Evolutionary conservation across 2,113 vertebrate species (phyloP).

Genomic region (Nasalis larvatus): DNA sequence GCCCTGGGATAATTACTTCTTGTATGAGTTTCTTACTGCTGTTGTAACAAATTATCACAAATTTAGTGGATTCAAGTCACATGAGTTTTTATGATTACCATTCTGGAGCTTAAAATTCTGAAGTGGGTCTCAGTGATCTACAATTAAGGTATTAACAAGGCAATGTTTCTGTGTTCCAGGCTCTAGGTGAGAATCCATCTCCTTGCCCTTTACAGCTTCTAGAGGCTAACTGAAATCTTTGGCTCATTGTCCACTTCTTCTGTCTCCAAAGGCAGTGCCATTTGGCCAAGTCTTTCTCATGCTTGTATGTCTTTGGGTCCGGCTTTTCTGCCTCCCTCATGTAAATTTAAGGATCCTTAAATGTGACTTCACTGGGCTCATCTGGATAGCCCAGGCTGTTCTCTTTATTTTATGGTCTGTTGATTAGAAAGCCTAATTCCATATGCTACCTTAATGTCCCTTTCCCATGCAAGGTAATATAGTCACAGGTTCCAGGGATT

Average conservation of each 20-base stretch:
- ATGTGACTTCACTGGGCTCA: background rate
- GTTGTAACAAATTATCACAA: background rate
- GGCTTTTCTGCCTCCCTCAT: background rate
- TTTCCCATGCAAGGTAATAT: background rate
- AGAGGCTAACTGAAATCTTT: background rate
- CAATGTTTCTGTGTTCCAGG: background rate
- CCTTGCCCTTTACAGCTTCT: background rate
- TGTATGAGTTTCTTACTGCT: background rate
- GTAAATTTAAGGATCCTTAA: background rate
- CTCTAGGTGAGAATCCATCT: background rate
- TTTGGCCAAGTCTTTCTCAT: background rate
- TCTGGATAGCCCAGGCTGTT: background rate
- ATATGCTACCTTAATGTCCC: background rate
- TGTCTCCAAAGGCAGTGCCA: background rate
- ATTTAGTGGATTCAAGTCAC: background rate
- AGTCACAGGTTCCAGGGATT: background rate
- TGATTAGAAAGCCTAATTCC: background rate
- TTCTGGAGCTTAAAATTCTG: background rate
- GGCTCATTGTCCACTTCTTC: background rate
- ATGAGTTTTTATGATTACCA: background rate
- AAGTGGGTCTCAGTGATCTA: background rate
- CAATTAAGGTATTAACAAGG: background rate
- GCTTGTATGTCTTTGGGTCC: background rate
- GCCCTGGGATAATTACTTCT: background rate
- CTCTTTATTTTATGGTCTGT: background rate